Evolutionary conservation across 2,888 invertebrate genomes (phyloP).

Genomic region (Amphipoea lucens): DNA sequence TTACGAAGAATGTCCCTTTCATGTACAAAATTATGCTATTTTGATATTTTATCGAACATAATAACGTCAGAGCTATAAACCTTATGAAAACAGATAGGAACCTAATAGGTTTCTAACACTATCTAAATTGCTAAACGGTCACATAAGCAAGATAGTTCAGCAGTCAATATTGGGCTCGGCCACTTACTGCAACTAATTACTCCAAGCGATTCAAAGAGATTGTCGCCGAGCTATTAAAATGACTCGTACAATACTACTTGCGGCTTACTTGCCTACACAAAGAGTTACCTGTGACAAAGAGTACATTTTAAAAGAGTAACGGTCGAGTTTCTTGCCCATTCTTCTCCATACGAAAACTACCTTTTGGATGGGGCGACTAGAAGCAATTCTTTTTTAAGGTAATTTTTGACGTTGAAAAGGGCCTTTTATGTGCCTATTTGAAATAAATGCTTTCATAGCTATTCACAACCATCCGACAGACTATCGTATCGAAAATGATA

Average conservation of each 20-base stretch:
- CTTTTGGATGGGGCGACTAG: too few relatives aligned
- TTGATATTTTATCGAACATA: neutral
- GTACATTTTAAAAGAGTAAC: too few relatives aligned
- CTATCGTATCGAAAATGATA: too few relatives aligned
- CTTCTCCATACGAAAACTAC: too few relatives aligned
- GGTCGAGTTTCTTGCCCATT: too few relatives aligned
- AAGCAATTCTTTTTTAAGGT: too few relatives aligned
- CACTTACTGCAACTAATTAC: constrained; percentile 35
- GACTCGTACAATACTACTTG: neutral
- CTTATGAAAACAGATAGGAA: neutral
- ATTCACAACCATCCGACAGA: too few relatives aligned
- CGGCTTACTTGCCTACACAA: neutral
- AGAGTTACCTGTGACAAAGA: neutral
- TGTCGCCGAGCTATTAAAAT: constrained; percentile 33
- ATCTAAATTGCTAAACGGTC: constrained; percentile 24
- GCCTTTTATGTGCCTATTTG: too few relatives aligned
- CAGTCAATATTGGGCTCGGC: constrained; percentile 41
- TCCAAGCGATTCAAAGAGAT: constrained; percentile 37
- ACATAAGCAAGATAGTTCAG: neutral
- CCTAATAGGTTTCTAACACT: neutral
- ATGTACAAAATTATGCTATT: neutral
- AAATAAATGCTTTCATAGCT: too few relatives aligned
- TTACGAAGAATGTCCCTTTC: neutral
- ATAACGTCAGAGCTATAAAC: neutral
- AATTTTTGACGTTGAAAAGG: too few relatives aligned